A percentile compares a stretch with the other conserved stretches of the same genome.
Evolutionary conservation across 2,888 invertebrate genomes (phyloP).

Genomic region (Mechanitis mazaeus): DNA sequence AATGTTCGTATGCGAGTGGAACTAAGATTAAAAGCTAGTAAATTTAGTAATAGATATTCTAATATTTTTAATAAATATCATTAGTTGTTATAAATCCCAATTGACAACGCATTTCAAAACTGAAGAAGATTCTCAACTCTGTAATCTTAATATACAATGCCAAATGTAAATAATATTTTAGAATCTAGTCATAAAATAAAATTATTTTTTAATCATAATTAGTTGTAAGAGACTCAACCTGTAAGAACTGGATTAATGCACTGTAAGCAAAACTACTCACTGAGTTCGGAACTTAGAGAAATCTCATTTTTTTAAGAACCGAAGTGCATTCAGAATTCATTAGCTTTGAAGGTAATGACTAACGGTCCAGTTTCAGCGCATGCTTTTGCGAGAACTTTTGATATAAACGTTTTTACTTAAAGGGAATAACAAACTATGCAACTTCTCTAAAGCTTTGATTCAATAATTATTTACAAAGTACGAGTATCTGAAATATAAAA

Average conservation of each 20-base stretch:
- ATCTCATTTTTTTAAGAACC: constrained; percentile 65
- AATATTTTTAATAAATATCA: too few relatives aligned
- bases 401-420: constrained; percentile 15
- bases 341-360: constrained; percentile 55
- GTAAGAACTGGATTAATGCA: constrained; percentile 66
- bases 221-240: constrained; percentile 16
- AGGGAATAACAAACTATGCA: constrained; percentile 7
- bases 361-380: constrained; percentile 39
- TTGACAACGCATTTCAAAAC: too few relatives aligned
- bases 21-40: too few relatives aligned
- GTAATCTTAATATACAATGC: too few relatives aligned
- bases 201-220: background rate
- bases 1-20: too few relatives aligned
- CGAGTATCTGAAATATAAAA: background rate
- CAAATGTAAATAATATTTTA: too few relatives aligned
- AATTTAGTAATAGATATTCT: too few relatives aligned
- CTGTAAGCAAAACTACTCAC: constrained; percentile 63
- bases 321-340: constrained; percentile 67
- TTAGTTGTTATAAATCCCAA: too few relatives aligned
- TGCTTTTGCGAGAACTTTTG: constrained; percentile 22
- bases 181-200: too few relatives aligned
- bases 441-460: background rate
- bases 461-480: constrained; percentile 2
- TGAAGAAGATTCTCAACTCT: too few relatives aligned
- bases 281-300: constrained; percentile 59